A percentile compares a stretch with the other conserved stretches of the same genome.
Conservation (phyloP, 2,797 vertebrate species). For the Percopsis omiscomaycus region DNA sequence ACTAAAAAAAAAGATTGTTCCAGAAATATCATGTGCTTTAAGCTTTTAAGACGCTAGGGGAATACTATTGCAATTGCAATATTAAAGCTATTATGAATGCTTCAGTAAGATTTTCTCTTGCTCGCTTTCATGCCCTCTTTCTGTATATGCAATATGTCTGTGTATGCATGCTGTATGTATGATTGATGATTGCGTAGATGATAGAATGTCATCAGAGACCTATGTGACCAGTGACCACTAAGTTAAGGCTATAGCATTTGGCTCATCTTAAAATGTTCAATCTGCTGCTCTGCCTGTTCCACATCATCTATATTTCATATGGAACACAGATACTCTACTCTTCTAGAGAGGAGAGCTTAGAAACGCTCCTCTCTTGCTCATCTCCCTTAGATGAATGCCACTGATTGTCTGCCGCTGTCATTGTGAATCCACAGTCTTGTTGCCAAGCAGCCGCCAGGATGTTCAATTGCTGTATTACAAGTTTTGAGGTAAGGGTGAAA, state of each 20-base stretch:
- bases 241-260: conserved; percentile 2
- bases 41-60: conserved; percentile 10
- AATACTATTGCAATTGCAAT: conserved; percentile 2
- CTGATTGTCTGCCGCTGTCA: neutral
- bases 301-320: conserved; percentile 36
- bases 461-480: neutral
- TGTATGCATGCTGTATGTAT: neutral
- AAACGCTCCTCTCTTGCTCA: neutral
- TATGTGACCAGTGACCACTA: neutral
- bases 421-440: neutral
- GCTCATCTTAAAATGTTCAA: conserved; percentile 31
- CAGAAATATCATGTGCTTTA: conserved; percentile 2
- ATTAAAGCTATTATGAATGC: conserved; percentile 16
- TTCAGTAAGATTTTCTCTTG: conserved; percentile 14
- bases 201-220: no score
- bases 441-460: neutral
- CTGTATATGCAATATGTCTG: neutral
- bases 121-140: no score
- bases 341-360: no score
- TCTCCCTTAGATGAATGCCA: neutral
- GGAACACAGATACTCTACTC: neutral
- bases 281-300: conserved; percentile 13
- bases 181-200: neutral
- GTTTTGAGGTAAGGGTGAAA: no score
- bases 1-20: conserved; percentile 4